A percentile compares a stretch with the other conserved stretches of the same genome.
These are phyloP conservation scores for Perdita meconis DNA, from an alignment of 2,888 invertebrate species.

Conservation along the genomic window DNA sequence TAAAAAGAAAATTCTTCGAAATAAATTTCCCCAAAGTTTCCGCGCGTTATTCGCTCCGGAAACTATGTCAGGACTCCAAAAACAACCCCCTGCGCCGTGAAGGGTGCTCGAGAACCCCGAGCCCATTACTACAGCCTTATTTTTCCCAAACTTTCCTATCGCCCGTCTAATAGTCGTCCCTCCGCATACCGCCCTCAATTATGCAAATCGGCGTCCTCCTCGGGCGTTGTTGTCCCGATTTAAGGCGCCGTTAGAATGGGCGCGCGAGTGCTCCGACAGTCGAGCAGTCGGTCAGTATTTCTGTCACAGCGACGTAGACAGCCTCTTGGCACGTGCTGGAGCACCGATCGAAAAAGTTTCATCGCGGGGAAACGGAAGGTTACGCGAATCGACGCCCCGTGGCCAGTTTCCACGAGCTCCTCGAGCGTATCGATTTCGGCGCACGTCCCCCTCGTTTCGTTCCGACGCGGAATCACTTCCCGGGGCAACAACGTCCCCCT, in stretches of 20 bases:
- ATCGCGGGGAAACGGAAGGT: slow-evolving; percentile 16
- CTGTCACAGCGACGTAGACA: slow-evolving; percentile 10
- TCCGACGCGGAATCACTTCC: neutral
- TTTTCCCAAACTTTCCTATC: slow-evolving; percentile 32
- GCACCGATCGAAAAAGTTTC: slow-evolving; percentile 44
- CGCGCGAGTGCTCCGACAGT: slow-evolving; percentile 3
- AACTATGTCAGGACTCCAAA: neutral
- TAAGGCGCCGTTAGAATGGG: slow-evolving; percentile 19
- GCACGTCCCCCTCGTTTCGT: slow-evolving; percentile 10
- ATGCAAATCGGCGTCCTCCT: slow-evolving; percentile 32
- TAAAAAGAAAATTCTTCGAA: too few relatives aligned
- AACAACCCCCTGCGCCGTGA: neutral
- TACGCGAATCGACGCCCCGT: neutral
- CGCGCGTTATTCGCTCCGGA: neutral
- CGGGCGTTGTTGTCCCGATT: slow-evolving; percentile 39
- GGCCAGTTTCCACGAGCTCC: slow-evolving; percentile 25
- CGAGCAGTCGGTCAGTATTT: neutral
- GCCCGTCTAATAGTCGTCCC: slow-evolving; percentile 19
- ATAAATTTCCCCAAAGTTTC: too few relatives aligned
- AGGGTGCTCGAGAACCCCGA: neutral
- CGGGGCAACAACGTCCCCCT: neutral
- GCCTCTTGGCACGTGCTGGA: slow-evolving; percentile 43
- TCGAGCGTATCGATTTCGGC: neutral
- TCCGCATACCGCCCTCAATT: slow-evolving; percentile 20
- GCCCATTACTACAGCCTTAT: neutral